Evolutionary conservation across 2,113 vertebrate genomes (phyloP).

Genomic region (Erinaceus europaeus): DNA sequence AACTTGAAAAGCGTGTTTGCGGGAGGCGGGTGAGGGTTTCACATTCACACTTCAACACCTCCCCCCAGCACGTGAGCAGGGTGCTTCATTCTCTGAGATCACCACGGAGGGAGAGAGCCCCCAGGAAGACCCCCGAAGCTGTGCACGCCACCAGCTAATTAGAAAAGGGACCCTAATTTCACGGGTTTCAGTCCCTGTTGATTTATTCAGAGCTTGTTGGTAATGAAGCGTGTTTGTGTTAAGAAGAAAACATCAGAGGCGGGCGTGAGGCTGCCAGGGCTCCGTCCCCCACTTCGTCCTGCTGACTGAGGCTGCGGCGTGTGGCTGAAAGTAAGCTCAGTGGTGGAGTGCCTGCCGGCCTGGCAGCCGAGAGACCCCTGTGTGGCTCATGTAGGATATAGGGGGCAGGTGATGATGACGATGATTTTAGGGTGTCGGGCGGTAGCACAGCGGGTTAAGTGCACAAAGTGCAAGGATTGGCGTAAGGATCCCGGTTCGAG

Average conservation of each 20-base stretch:
- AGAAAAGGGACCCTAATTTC: conserved; percentile 76
- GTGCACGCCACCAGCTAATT: conserved; percentile 70
- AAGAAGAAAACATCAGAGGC: conserved; percentile 46
- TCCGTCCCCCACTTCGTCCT: neutral
- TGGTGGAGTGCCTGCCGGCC: neutral
- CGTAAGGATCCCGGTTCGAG: neutral
- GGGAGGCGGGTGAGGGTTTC: conserved; percentile 66
- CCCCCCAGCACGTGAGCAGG: conserved; percentile 41
- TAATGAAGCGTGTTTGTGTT: conserved; percentile 68
- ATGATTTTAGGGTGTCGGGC: neutral
- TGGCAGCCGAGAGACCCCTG: neutral
- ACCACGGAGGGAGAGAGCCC: conserved; percentile 17
- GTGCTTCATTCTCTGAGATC: conserved; percentile 56
- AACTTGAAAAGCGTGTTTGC: conserved; percentile 58
- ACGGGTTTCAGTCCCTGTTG: conserved; percentile 68
- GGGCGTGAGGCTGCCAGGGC: neutral
- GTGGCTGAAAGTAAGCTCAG: neutral
- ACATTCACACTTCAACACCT: conserved; percentile 71
- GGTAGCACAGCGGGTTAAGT: neutral
- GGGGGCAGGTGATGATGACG: neutral
- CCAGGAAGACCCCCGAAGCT: conserved; percentile 27
- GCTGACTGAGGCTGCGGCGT: conserved; percentile 15
- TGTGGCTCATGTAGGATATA: neutral
- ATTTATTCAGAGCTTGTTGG: conserved; percentile 69
- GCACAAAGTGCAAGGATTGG: neutral